Conservation (phyloP, 1,140 invertebrate species). For the Drosophila equinoxialis region DNA sequence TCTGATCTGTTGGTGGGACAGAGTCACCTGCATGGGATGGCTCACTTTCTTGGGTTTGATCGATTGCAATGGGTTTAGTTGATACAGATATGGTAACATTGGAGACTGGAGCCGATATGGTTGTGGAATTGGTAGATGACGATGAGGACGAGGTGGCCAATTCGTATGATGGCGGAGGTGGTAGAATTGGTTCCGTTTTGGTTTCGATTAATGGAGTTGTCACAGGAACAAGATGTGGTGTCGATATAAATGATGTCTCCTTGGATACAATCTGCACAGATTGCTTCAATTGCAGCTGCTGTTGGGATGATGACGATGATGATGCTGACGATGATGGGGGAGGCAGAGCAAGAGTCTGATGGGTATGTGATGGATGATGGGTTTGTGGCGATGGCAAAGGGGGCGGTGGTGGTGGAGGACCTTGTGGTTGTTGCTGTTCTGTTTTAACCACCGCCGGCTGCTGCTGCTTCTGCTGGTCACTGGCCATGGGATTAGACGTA, state of each 20-base stretch:
- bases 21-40: conserved; percentile 18
- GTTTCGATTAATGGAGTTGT: conserved; percentile 16
- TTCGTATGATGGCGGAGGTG: conserved; percentile 61
- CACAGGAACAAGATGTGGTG: conserved; percentile 60
- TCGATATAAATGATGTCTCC: conserved; percentile 79
- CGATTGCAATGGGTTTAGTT: conserved; percentile 53
- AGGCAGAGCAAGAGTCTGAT: conserved; percentile 12
- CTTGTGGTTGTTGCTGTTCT: conserved; percentile 64
- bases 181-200: conserved; percentile 40
- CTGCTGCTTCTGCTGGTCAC: conserved; percentile 24
- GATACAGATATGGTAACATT: conserved; percentile 72
- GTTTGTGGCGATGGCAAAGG: conserved; percentile 3
- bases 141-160: conserved; percentile 38
- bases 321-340: no score
- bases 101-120: conserved; percentile 31
- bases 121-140: conserved; percentile 4
- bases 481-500: conserved; percentile 42
- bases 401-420: conserved; percentile 41
- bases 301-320: background rate
- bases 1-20: background rate
- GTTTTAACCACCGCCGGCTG: conserved; percentile 11
- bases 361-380: conserved; percentile 30
- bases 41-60: conserved; percentile 34
- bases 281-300: conserved; percentile 57
- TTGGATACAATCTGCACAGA: conserved; percentile 83